Evolutionary conservation across 2,113 vertebrate genomes (phyloP).

Genomic region (Camelus dromedarius): DNA sequence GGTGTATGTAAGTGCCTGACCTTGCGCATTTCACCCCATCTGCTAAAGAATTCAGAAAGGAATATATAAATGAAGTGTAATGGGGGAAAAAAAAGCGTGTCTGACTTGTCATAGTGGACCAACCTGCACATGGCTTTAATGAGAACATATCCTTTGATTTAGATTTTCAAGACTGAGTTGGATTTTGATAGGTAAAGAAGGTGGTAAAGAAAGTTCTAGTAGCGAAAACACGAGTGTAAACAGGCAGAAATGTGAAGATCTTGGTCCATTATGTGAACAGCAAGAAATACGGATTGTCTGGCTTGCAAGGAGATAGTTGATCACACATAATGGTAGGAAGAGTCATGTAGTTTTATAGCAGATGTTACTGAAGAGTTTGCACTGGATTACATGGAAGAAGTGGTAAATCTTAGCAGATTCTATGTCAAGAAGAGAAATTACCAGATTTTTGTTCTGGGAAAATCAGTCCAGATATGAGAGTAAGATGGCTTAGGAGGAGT

Average conservation of each 20-base stretch:
- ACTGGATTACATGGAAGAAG: not conserved
- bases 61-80: not conserved
- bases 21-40: constrained; percentile 18
- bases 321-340: not conserved
- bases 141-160: not conserved
- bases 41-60: constrained; percentile 27
- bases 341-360: not conserved
- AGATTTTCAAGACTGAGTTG: not conserved
- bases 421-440: not conserved
- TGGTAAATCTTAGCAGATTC: not conserved
- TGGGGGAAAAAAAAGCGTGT: not conserved
- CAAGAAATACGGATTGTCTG: not conserved
- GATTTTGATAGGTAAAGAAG: not conserved
- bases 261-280: not conserved
- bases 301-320: not conserved
- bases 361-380: not conserved
- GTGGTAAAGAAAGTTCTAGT: not conserved
- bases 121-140: not conserved
- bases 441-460: not conserved
- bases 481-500: not conserved
- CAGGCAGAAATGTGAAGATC: not conserved
- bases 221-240: not conserved
- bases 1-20: constrained; percentile 1
- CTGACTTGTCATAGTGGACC: not conserved
- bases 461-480: not conserved